These are phyloP conservation scores for Calameuta filiformis DNA, from an alignment of 2,888 invertebrate genomes.

Conservation along the genomic window DNA sequence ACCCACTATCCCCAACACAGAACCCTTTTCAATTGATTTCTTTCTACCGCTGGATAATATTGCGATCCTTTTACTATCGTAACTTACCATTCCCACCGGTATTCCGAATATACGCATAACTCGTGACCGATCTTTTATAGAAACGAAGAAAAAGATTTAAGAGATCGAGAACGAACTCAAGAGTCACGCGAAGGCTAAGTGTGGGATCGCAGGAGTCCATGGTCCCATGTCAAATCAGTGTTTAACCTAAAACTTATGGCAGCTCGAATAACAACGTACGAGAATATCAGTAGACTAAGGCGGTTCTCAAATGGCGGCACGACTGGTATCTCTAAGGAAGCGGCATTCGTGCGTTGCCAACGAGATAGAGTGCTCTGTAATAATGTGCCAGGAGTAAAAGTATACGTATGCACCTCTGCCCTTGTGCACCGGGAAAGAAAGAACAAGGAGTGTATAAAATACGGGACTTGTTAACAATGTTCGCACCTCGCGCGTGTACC, in stretches of 20 bases:
- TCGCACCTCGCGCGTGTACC: conserved; percentile 54
- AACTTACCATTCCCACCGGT: not conserved
- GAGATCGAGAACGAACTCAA: not conserved
- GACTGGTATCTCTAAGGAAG: not conserved
- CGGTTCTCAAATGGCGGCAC: conserved; percentile 36
- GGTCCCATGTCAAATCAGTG: conserved; percentile 49
- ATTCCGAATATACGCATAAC: not conserved
- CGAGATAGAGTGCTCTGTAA: conserved; percentile 43
- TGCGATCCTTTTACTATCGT: not conserved
- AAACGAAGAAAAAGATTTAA: not conserved
- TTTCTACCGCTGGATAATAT: not conserved
- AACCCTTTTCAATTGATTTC: not conserved
- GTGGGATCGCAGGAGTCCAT: not conserved
- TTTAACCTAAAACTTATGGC: conserved; percentile 56
- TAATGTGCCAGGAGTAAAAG: conserved; percentile 29
- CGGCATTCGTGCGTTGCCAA: not conserved
- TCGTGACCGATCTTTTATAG: not conserved
- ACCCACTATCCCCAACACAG: conserved; percentile 17
- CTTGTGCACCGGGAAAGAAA: conserved; percentile 27
- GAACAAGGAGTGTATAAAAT: conserved; percentile 55
- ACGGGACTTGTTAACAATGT: conserved; percentile 65
- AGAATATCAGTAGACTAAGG: conserved; percentile 38
- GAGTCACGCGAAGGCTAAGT: too few species aligned
- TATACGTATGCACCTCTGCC: conserved; percentile 44
- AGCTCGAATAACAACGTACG: conserved; percentile 45